Evolutionary conservation across 2,113 vertebrate genomes (phyloP), one percentile per base, ranked within the genome.

Genomic region (Hiodon alosoides): DNA sequence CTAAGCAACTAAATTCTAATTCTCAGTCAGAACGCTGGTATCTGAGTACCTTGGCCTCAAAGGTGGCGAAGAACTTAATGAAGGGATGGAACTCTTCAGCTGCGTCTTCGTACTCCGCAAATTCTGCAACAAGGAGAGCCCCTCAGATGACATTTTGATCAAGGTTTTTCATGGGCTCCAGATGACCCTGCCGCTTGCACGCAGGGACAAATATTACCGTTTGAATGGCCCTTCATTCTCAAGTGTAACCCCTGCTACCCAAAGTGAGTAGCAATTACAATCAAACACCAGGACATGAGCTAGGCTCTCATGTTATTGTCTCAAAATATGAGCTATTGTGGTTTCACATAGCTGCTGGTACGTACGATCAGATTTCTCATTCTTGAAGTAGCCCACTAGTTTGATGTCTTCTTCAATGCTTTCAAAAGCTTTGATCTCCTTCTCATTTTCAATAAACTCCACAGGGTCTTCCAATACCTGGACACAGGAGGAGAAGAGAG

Each of bases 81-180:
- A 94, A 95, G 8, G 96, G 96, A 59, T 97, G 96, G 72, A 96
- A 97, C 76, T 95, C 94, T 75, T 94, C 94, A 0, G 96, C 95
- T 0, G 96, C 95, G 0, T 94, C 93, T n/a, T 93, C 89, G 0
- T 79, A 98, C 79, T 94, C 95, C 14, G 92, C 92, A 86, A 88
- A 97, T 81, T 95, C 94, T 97, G 85, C 5, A 60, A 90, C 59
- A 47, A 69, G 31, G 31, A 4, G 71, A 71, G 71, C 14, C 67
- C 0, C 4, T 53, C 58, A 57, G 3, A 46, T 7, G 17, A 13
- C 5, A 16, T n/a, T 5, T 64, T 14, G 1, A 14, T 16, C 61
- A 14, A 6, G 4, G 14, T 5, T 17, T 7, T 14, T 14, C 61
- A 64, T 6, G 5, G 14, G 6, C 61, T 14, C 31, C 31, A 31